These are phyloP conservation scores for Basileuterus tristriatus DNA, from an alignment of 2,797 vertebrate genomes.

Conservation along the genomic window DNA sequence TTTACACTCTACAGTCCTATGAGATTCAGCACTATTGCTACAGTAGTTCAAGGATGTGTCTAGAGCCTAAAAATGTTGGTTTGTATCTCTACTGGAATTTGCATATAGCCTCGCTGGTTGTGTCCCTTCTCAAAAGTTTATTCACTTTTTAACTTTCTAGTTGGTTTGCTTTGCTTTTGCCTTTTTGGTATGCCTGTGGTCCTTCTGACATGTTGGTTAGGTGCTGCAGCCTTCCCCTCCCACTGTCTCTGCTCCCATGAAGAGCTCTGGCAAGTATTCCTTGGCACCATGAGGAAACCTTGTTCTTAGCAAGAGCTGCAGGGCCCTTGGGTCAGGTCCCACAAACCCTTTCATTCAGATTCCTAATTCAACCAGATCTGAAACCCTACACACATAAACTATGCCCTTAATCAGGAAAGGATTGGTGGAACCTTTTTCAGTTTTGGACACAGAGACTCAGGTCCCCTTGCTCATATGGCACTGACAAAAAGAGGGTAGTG, in stretches of 20 bases:
- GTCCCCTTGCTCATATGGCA: neutral
- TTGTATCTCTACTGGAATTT: neutral
- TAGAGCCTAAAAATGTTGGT: neutral
- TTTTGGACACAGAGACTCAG: neutral
- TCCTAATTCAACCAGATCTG: neutral
- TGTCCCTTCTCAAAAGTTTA: neutral
- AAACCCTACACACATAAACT: neutral
- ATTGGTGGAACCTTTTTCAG: neutral
- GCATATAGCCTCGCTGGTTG: neutral
- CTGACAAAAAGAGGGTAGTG: neutral
- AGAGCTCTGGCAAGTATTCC: neutral
- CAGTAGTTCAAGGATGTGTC: neutral
- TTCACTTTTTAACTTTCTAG: neutral
- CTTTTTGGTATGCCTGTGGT: neutral
- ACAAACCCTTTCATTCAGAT: neutral
- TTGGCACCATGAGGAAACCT: neutral
- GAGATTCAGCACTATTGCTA: neutral
- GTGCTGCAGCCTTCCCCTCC: neutral
- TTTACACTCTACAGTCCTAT: neutral
- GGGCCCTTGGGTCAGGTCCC: neutral
- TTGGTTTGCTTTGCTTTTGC: neutral
- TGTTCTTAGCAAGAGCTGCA: neutral
- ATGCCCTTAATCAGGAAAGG: neutral
- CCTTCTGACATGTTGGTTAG: neutral
- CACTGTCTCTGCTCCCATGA: rapidly evolving